phyloP scores from a whole-genome alignment of 2,888 invertebrate genomes.

The Bellardia pandia region DNA sequence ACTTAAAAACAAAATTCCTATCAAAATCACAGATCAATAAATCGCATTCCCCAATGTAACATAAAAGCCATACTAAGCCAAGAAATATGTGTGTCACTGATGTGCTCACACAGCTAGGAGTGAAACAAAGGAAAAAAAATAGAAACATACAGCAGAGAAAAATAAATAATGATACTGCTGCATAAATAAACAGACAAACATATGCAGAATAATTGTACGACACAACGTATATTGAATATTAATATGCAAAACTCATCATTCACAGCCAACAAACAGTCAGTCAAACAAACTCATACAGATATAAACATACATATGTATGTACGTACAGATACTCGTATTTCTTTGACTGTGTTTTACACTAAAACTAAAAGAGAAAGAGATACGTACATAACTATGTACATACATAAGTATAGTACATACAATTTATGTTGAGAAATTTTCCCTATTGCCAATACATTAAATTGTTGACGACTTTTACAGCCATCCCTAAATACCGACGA shows the following conservation, averaged over 20 bases:
- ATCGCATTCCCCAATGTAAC: constrained; percentile 64
- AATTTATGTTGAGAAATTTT: constrained; percentile 21
- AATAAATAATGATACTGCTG: constrained; percentile 38
- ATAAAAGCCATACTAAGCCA: constrained; percentile 57
- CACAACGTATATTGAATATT: constrained; percentile 59
- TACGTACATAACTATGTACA: no score
- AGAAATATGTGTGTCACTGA: constrained; percentile 27
- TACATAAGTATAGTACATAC: background rate
- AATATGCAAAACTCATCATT: constrained; percentile 56
- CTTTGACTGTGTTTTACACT: no score
- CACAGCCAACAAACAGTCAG: constrained; percentile 2
- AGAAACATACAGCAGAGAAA: background rate
- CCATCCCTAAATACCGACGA: no score
- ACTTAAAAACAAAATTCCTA: constrained; percentile 46
- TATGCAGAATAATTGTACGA: constrained; percentile 40
- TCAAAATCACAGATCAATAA: constrained; percentile 64
- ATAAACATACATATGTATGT: background rate
- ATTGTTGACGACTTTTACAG: background rate
- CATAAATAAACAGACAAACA: background rate
- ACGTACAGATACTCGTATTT: no score
- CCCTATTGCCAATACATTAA: constrained; percentile 29
- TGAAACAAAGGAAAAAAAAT: background rate
- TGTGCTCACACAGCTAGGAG: background rate
- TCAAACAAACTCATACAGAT: background rate
- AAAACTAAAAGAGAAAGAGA: no score